These are phyloP conservation scores for Mustela erminea DNA, from an alignment of 2,797 vertebrate species.

Conservation along the genomic window DNA sequence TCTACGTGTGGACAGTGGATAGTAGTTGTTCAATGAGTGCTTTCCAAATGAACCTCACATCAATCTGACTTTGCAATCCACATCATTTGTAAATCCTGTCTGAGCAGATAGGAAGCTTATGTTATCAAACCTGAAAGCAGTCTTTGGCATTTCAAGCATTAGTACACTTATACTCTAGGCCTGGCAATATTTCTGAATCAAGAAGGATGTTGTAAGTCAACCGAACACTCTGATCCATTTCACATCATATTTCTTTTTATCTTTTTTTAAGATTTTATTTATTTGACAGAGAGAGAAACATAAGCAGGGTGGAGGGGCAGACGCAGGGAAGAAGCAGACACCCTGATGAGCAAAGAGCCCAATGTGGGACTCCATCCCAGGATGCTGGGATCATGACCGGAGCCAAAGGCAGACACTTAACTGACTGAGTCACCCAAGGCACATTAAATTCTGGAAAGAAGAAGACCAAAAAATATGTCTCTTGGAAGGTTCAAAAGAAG, in stretches of 20 bases:
- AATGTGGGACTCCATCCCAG: not conserved
- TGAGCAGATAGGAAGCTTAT: not conserved
- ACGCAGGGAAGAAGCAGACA: not conserved
- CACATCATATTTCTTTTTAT: not conserved
- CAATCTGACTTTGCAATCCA: not conserved
- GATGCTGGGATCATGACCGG: not conserved
- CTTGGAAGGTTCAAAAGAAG: too few species aligned
- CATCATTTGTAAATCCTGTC: not conserved
- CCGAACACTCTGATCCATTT: not conserved
- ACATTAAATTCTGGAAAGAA: too few species aligned
- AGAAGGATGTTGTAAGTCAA: not conserved
- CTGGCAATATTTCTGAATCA: constrained; percentile 24
- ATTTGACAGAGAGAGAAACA: too few species aligned
- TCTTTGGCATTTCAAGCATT: not conserved
- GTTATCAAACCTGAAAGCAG: rapidly evolving
- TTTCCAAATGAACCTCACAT: not conserved
- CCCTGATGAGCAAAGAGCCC: not conserved
- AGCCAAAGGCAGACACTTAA: not conserved
- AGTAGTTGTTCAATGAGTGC: not conserved
- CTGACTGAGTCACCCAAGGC: not conserved
- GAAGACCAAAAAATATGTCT: too few species aligned
- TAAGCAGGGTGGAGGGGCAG: not conserved
- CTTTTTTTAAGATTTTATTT: not conserved
- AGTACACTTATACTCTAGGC: not conserved
- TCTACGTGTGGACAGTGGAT: not conserved